Conservation (phyloP, 2,888 invertebrate species). For the Graphium colonna region DNA sequence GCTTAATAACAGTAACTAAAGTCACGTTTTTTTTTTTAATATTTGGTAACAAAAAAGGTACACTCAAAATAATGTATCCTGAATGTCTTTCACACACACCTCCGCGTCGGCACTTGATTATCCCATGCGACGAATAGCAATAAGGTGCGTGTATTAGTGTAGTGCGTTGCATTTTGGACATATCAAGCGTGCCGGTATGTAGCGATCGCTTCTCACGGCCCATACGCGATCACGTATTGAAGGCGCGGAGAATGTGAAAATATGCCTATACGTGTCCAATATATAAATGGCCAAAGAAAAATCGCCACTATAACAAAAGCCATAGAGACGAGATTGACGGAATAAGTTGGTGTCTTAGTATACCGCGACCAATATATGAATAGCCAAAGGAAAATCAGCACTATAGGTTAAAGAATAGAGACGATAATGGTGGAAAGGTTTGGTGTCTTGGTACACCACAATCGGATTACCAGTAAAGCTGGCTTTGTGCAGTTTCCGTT, state of each 20-base stretch:
- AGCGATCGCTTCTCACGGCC: constrained; percentile 59
- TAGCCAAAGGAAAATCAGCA: not conserved
- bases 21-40: no score
- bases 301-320: constrained; percentile 14
- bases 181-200: constrained; percentile 30
- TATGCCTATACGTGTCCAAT: constrained; percentile 47
- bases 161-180: constrained; percentile 31
- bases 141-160: constrained; percentile 10
- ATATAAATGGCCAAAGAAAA: constrained; percentile 17
- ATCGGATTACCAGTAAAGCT: constrained; percentile 40
- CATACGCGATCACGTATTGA: constrained; percentile 46
- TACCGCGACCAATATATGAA: constrained; percentile 42
- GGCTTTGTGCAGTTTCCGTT: constrained; percentile 37
- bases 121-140: no score
- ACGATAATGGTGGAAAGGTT: not conserved
- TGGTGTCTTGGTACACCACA: constrained; percentile 33
- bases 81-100: no score
- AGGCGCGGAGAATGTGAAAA: constrained; percentile 57
- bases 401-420: no score
- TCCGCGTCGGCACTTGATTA: no score
- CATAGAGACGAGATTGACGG: constrained; percentile 24
- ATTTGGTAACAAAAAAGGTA: no score
- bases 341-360: constrained; percentile 26
- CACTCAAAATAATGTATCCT: no score
- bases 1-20: no score